Percentiles rank a stretch among this genome's conserved stretches.
Evolutionary conservation across 2,888 invertebrate species (phyloP).

Genomic region (Helleia helle): DNA sequence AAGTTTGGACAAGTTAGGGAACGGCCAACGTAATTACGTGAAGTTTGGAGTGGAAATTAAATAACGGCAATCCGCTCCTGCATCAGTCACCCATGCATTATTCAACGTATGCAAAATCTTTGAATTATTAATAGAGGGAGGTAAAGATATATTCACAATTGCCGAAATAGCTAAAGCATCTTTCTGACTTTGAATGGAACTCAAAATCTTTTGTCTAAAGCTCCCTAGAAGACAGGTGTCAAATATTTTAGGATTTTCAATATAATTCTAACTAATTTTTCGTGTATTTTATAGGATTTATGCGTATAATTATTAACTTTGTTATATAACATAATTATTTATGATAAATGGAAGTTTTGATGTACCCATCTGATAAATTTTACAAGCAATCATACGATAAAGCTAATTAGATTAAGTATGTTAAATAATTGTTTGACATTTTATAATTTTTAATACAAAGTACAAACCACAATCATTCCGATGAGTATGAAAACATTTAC

Average conservation of each 20-base stretch:
- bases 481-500: too few relatives aligned
- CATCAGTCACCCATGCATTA: slow-evolving; percentile 49
- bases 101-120: slow-evolving; percentile 59
- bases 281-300: too few relatives aligned
- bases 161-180: slow-evolving; percentile 40
- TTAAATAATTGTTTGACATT: too few relatives aligned
- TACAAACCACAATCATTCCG: too few relatives aligned
- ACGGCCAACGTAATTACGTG: slow-evolving; percentile 25
- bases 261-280: background rate
- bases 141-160: slow-evolving; percentile 47
- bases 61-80: slow-evolving; percentile 55
- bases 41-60: slow-evolving; percentile 44
- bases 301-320: too few relatives aligned
- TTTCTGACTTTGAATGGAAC: slow-evolving; percentile 41
- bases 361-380: too few relatives aligned
- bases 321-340: too few relatives aligned
- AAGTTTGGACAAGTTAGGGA: slow-evolving; percentile 17
- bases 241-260: background rate
- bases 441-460: too few relatives aligned
- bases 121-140: slow-evolving; percentile 56
- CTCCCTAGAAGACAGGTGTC: background rate
- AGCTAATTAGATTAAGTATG: too few relatives aligned
- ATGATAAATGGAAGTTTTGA: too few relatives aligned
- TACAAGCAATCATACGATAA: too few relatives aligned
- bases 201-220: slow-evolving; percentile 37